These are phyloP conservation scores for Saimiri boliviensis DNA, from an alignment of 2,113 vertebrate genomes.

Conservation along the genomic window DNA sequence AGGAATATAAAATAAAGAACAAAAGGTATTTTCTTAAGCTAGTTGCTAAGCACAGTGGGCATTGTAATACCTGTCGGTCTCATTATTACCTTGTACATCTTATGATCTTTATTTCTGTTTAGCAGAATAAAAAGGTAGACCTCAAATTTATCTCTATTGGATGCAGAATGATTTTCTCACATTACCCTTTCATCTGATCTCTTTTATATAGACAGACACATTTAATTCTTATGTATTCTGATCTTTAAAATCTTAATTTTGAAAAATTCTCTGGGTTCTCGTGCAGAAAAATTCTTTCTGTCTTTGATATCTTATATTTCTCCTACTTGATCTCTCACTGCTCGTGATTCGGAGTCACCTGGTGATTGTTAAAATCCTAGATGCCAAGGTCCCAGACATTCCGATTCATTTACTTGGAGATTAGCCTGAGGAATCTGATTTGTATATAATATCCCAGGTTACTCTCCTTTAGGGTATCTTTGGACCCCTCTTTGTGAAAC, in stretches of 20 bases:
- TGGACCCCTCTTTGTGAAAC: not conserved
- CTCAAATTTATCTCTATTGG: conserved; percentile 49
- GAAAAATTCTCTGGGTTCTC: not conserved
- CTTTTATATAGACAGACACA: conserved; percentile 67
- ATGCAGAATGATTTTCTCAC: conserved; percentile 60
- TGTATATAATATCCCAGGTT: not conserved
- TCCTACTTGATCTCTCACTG: not conserved
- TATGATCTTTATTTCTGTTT: conserved; percentile 65
- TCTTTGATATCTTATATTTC: not conserved
- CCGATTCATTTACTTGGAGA: not conserved
- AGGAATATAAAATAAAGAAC: conserved; percentile 53
- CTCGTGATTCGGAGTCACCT: not conserved
- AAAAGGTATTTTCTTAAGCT: conserved; percentile 51
- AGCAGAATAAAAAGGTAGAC: conserved; percentile 61
- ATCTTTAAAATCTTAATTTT: conserved; percentile 65
- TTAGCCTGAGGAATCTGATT: not conserved
- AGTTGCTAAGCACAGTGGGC: conserved; percentile 46
- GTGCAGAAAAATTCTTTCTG: not conserved
- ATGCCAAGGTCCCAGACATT: not conserved
- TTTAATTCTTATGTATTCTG: conserved; percentile 72
- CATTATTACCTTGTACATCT: conserved; percentile 2
- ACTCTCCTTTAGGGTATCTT: not conserved
- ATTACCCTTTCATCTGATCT: conserved; percentile 57
- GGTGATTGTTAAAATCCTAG: not conserved
- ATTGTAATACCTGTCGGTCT: not conserved